Evolutionary conservation across 2,797 vertebrate species (phyloP), one percentile per base, ranked within the genome.

Genomic region (Synanceia verrucosa): DNA sequence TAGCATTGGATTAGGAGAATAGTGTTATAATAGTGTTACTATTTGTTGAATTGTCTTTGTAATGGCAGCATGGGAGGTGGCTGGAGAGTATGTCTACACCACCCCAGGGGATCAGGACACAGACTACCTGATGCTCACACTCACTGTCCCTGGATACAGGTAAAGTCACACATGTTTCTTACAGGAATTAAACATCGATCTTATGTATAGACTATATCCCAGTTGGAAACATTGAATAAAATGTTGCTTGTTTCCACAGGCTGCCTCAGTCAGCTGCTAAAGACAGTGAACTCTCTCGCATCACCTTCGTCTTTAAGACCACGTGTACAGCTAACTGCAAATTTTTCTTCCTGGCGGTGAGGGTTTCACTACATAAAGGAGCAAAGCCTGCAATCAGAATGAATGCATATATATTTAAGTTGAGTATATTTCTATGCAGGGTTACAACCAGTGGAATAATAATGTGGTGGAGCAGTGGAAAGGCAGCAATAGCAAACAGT

Each of bases 271-370:
- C 93, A 0, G 46, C 91, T 57, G 66, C 70, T 58, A 91, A 94
- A 78, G 95, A 94, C 16, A 57, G 75, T 23, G 96, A 96, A 83
- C 87, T 97, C 1, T 95, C 95, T 31, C 94, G 90, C 76, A 96
- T 99, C 86, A 96, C 95, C 14, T 99, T 99, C 2, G 93, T 99
- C 78, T 99, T 99, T 23, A 96, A 99, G 91, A 98, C 95, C 0
- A 23, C 84, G 24, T 99, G 98, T 76, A 91, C 93, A 0, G 92
- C 94, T 47, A 93, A 94, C 84, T 99, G 98, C 21, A 92, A 93
- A 59, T 91, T 99, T 50, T 95, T 91, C 88, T 99, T 99, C 89
- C 94, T 96, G 92, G 94, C 93, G 90, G 98, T 99, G 89, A 84
- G 96, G 31, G 8, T 39, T 44, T 8, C 19, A 4, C 24, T 5